phyloP scores from a whole-genome alignment of 2,113 vertebrate genomes.

The Actenoides lindsayi region DNA sequence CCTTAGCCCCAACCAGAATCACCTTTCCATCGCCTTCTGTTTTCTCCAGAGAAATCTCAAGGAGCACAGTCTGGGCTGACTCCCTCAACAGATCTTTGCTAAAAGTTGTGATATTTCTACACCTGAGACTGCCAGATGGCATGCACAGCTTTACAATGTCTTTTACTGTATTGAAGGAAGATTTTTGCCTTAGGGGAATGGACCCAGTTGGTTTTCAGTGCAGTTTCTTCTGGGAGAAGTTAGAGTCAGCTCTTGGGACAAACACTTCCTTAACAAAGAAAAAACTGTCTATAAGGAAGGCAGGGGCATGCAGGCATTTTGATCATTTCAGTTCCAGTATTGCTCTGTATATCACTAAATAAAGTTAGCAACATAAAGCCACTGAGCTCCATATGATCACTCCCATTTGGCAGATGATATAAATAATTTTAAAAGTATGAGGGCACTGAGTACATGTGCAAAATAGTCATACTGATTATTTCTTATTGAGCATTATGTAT shows the following conservation, averaged over 20 bases:
- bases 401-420: not conserved
- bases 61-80: not conserved
- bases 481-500: not conserved
- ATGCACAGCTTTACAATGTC: not conserved
- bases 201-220: fast-evolving
- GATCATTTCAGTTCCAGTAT: not conserved
- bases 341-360: not conserved
- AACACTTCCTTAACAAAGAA: not conserved
- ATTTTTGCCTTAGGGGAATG: not conserved
- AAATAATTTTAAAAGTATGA: not conserved
- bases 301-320: not conserved
- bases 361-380: not conserved
- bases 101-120: not conserved
- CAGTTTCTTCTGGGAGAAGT: not conserved
- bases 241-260: not conserved
- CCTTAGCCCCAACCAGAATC: not conserved
- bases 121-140: not conserved
- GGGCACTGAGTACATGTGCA: not conserved
- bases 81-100: not conserved
- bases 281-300: not conserved
- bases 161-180: not conserved
- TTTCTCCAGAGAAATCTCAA: not conserved
- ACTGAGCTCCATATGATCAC: not conserved
- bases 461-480: not conserved
- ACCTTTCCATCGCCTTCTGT: not conserved